These are phyloP conservation scores for Lasioglossum zephyrum DNA, from an alignment of 2,888 invertebrate species.

Conservation along the genomic window DNA sequence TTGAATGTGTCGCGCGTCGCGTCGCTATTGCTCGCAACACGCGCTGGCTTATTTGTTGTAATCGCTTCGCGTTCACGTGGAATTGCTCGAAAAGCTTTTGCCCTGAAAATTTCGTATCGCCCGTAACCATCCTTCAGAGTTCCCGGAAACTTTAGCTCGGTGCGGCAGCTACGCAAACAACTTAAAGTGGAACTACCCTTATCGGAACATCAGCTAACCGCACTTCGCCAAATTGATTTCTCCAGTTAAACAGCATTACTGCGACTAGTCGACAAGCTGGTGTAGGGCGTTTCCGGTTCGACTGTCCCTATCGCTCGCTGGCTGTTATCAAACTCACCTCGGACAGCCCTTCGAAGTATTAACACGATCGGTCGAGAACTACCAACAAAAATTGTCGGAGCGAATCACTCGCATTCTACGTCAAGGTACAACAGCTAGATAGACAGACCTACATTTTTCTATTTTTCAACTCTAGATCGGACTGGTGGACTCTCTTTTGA, in stretches of 20 bases:
- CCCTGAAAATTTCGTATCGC: background rate
- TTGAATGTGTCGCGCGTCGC: background rate
- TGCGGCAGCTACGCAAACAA: constrained; percentile 36
- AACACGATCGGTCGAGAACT: background rate
- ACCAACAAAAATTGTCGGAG: background rate
- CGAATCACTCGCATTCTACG: background rate
- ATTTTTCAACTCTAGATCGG: too few relatives aligned
- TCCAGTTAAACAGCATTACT: constrained; percentile 46
- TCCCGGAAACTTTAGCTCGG: background rate
- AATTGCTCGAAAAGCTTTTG: constrained; percentile 2
- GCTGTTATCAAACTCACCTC: background rate
- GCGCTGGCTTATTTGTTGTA: background rate
- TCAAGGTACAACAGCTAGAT: background rate
- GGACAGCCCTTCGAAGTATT: background rate
- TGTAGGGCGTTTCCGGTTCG: constrained; percentile 17
- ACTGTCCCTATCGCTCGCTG: constrained; percentile 18
- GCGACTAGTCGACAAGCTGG: constrained; percentile 16
- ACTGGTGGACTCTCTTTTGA: too few relatives aligned
- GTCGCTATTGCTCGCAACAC: background rate
- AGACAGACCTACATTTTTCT: background rate
- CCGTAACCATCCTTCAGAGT: background rate
- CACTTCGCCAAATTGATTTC: constrained; percentile 55
- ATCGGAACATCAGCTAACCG: constrained; percentile 46
- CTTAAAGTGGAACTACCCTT: constrained; percentile 54
- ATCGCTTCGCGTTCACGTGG: background rate